These are phyloP conservation scores for Colostygia pectinataria DNA, from an alignment of 2,888 invertebrate genomes.

Conservation along the genomic window DNA sequence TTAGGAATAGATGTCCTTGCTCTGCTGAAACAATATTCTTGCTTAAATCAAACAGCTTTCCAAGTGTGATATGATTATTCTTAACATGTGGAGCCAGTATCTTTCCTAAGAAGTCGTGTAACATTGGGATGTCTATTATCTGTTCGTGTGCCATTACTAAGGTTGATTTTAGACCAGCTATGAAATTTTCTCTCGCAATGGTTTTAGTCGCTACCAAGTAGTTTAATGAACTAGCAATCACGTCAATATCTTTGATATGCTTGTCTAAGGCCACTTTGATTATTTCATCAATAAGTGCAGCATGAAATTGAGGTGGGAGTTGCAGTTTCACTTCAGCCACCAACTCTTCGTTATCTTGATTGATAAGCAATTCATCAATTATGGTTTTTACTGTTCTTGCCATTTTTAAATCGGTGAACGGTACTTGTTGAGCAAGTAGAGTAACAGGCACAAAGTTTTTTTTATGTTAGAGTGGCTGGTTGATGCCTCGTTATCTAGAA, in stretches of 20 bases:
- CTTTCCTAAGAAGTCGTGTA: constrained; percentile 91
- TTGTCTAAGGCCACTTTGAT: constrained; percentile 64
- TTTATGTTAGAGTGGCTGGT: constrained; percentile 66
- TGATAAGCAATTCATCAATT: constrained; percentile 58
- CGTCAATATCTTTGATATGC: constrained; percentile 57
- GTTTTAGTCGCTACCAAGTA: constrained; percentile 73
- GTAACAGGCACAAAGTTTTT: constrained; percentile 46
- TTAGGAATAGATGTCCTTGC: constrained; percentile 67
- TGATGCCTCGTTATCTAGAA: constrained; percentile 60
- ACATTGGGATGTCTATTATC: constrained; percentile 91
- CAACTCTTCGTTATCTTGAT: constrained; percentile 57
- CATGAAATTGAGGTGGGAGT: constrained; percentile 59
- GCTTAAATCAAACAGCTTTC: constrained; percentile 56
- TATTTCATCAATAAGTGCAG: constrained; percentile 63
- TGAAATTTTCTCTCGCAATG: constrained; percentile 73
- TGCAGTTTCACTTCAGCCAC: constrained; percentile 55
- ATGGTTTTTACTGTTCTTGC: constrained; percentile 57
- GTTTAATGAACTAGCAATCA: constrained; percentile 67
- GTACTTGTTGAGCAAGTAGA: constrained; percentile 54
- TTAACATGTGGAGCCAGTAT: constrained; percentile 81
- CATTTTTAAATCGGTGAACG: constrained; percentile 52
- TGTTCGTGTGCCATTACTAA: constrained; percentile 87
- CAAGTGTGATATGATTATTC: constrained; percentile 70
- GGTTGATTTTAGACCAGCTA: constrained; percentile 84
- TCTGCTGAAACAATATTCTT: constrained; percentile 58